A percentile compares a stretch with the other conserved stretches of the same genome.
Evolutionary conservation across 2,113 vertebrate genomes (phyloP).

Genomic region (Phycodurus eques): DNA sequence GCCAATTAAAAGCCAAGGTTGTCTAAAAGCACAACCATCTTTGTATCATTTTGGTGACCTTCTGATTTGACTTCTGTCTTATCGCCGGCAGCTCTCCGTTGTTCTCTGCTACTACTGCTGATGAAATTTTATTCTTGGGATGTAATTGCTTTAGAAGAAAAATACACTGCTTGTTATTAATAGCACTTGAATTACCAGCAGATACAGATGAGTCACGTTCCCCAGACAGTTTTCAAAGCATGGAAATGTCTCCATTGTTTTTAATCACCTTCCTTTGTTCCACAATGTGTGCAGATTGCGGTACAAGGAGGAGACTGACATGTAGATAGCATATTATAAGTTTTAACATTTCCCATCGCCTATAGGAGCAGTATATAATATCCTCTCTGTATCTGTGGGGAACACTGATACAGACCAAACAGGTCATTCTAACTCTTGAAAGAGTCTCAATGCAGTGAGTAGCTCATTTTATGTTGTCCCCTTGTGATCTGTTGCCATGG

Average conservation of each 20-base stretch:
- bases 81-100: slow-evolving; percentile 17
- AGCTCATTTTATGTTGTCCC: slow-evolving; percentile 65
- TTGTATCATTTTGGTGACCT: slow-evolving; percentile 25
- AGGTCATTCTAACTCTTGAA: slow-evolving; percentile 2
- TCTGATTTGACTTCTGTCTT: slow-evolving; percentile 22
- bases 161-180: slow-evolving; percentile 14
- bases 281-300: not conserved
- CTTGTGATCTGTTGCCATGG: slow-evolving; percentile 73
- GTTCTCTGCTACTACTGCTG: not conserved
- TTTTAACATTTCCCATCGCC: not conserved
- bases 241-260: not conserved
- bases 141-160: slow-evolving; percentile 8
- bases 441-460: slow-evolving; percentile 59
- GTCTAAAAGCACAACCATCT: slow-evolving; percentile 1
- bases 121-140: not conserved
- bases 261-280: slow-evolving; percentile 10
- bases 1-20: slow-evolving; percentile 37
- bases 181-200: slow-evolving; percentile 17
- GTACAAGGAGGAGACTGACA: not conserved
- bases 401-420: slow-evolving; percentile 20
- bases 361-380: not conserved
- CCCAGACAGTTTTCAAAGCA: slow-evolving; percentile 4
- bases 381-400: not conserved
- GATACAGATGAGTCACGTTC: slow-evolving; percentile 13
- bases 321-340: not conserved